These are phyloP conservation scores for Hormaphis cornu DNA, from an alignment of 1,140 invertebrate genomes.

Conservation along the genomic window DNA sequence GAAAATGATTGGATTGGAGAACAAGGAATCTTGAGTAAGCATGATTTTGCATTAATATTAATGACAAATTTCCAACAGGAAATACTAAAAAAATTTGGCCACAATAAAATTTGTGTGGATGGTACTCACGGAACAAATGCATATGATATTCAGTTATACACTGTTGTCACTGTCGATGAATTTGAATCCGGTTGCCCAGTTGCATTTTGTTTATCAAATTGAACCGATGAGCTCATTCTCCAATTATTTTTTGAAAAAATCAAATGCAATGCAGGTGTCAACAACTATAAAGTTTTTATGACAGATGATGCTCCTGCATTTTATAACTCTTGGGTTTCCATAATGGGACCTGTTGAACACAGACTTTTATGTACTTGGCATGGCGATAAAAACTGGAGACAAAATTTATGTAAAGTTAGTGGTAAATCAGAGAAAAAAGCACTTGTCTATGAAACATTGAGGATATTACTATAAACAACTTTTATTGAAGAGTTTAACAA, in stretches of 20 bases:
- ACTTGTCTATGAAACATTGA: too few relatives aligned
- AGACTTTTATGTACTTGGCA: slow-evolving; percentile 31
- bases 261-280: background rate
- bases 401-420: background rate
- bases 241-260: slow-evolving; percentile 29
- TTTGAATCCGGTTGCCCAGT: slow-evolving; percentile 7
- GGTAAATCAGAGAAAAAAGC: background rate
- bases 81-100: slow-evolving; percentile 7
- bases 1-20: background rate
- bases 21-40: background rate
- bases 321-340: slow-evolving; percentile 26
- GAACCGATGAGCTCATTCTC: slow-evolving; percentile 4
- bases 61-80: slow-evolving; percentile 28
- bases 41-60: slow-evolving; percentile 32
- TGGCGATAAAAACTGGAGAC: slow-evolving; percentile 26
- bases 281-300: slow-evolving; percentile 30
- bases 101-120: slow-evolving; percentile 30
- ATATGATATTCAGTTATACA: slow-evolving; percentile 26
- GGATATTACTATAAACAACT: too few relatives aligned
- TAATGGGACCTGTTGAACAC: slow-evolving; percentile 15
- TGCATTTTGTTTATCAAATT: slow-evolving; percentile 33
- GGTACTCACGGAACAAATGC: slow-evolving; percentile 25
- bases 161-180: slow-evolving; percentile 31
- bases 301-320: slow-evolving; percentile 29
- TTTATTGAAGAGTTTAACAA: background rate